Conservation (phyloP, 2,888 invertebrate species). For the Monopis laevigella region DNA sequence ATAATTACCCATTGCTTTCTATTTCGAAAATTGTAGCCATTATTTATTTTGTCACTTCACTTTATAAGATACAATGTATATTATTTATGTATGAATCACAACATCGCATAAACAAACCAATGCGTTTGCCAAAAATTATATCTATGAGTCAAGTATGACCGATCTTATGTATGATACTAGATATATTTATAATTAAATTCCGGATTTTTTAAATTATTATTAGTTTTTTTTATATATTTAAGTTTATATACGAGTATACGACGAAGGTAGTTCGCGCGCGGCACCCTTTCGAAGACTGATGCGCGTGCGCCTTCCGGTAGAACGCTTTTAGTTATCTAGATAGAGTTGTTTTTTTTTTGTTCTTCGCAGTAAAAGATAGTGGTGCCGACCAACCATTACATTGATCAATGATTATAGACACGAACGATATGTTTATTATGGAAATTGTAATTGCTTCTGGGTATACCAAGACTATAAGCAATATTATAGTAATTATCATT, state of each 20-base stretch:
- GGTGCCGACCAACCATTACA: constrained; percentile 4
- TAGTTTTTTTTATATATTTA: neutral
- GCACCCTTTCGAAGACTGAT: neutral
- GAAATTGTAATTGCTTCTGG: too few relatives aligned
- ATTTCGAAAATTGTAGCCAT: constrained; percentile 5
- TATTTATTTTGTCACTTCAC: neutral
- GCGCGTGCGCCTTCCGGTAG: constrained; percentile 7
- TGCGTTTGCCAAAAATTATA: constrained; percentile 1
- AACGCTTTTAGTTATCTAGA: constrained; percentile 6
- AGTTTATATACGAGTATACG: neutral
- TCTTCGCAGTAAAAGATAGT: constrained; percentile 9
- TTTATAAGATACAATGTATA: neutral
- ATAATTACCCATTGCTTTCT: constrained; percentile 8
- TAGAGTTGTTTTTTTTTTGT: constrained; percentile 6
- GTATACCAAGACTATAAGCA: too few relatives aligned
- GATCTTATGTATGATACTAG: neutral
- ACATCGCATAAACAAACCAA: neutral
- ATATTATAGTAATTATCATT: too few relatives aligned
- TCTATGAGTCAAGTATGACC: neutral
- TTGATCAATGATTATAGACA: constrained; percentile 9
- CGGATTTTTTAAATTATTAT: too few relatives aligned
- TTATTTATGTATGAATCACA: neutral
- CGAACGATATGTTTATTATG: too few relatives aligned
- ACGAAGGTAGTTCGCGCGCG: neutral
- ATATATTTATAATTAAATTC: too few relatives aligned